Evolutionary conservation across 2,113 vertebrate genomes (phyloP), one percentile per base, ranked within the genome.

Genomic region (Scartelaos histophorus): DNA sequence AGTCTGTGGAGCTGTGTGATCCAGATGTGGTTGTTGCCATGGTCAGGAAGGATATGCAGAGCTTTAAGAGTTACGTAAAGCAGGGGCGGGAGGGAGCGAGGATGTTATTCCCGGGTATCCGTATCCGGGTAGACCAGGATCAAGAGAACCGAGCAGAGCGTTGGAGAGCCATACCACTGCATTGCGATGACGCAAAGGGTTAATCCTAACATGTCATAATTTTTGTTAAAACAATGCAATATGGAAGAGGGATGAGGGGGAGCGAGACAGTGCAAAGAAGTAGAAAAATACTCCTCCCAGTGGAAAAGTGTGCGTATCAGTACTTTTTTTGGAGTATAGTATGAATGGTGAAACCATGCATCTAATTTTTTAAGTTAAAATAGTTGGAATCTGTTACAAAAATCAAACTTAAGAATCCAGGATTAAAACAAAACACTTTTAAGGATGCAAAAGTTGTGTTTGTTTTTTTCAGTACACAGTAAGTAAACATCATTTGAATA

Each of bases 11-110:
- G 82, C 88, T 82, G 84, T 67, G 81, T 72, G 80, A 91, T 87
- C 89, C 89, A 91, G 90, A 90, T 92, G 90, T 91, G 88, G 89
- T 91, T 92, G 91, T 92, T 91, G 89, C 91, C 89, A 91, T 91
- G 91, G 90, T 84, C 88, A 81, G 82, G 86, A 80, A 91, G 87
- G 87, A 90, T 91, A 89, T 91, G 90, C 88, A 84, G 85, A 82
- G 90, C 88, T 92, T 91, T 92, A 89, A 91, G 91, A 35, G 80
- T 91, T 92, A 92, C 89, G 86, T 92, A 92, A 92, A 91, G 83
- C 76, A 84, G 83, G 82, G 85, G 85, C 70, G 90, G 89, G 89
- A 86, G 90, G 87, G 91, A 88, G 85, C 51, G 89, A 87, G 88
- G 89, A 90, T 91, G 90, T 91, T 92, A 91, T 92, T 92, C 90